phyloP scores from a whole-genome alignment of 2,888 invertebrate genomes.

The Drosophila phalerata region DNA sequence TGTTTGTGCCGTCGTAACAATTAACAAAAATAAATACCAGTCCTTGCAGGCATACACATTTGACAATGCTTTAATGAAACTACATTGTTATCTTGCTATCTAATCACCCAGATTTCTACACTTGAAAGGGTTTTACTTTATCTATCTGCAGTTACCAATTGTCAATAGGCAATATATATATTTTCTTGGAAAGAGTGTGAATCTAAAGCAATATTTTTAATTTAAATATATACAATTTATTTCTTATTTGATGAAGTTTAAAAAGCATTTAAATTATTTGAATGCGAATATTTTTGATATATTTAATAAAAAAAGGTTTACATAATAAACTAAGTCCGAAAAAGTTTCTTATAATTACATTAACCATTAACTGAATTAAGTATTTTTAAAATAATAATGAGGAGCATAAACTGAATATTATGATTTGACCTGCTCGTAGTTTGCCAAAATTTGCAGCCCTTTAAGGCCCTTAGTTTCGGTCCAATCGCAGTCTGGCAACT shows the following conservation, averaged over 20 bases:
- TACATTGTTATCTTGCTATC: neutral
- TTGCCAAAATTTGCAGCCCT: constrained; percentile 9
- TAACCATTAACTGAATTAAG: neutral
- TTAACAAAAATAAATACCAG: constrained; percentile 68
- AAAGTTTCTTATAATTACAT: neutral
- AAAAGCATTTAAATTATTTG: too few relatives aligned
- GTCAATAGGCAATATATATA: too few relatives aligned
- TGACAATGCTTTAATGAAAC: constrained; percentile 32
- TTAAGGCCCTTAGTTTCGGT: constrained; percentile 1
- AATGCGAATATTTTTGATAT: too few relatives aligned
- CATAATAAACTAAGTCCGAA: neutral
- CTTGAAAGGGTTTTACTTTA: too few relatives aligned
- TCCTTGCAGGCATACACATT: constrained; percentile 52
- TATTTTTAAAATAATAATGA: neutral
- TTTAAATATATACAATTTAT: too few relatives aligned
- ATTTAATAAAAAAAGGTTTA: neutral
- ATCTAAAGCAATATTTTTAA: too few relatives aligned
- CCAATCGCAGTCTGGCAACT: constrained; percentile 1
- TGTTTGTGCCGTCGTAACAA: constrained; percentile 52
- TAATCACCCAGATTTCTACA: too few relatives aligned
- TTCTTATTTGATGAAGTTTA: too few relatives aligned
- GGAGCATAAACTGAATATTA: neutral
- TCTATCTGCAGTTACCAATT: too few relatives aligned
- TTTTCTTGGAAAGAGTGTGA: too few relatives aligned
- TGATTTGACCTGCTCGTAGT: neutral